A percentile compares a stretch with the other conserved stretches of the same genome.
Evolutionary conservation across 2,888 invertebrate species (phyloP).

Genomic region (Aphelenchoides bicaudatus): DNA sequence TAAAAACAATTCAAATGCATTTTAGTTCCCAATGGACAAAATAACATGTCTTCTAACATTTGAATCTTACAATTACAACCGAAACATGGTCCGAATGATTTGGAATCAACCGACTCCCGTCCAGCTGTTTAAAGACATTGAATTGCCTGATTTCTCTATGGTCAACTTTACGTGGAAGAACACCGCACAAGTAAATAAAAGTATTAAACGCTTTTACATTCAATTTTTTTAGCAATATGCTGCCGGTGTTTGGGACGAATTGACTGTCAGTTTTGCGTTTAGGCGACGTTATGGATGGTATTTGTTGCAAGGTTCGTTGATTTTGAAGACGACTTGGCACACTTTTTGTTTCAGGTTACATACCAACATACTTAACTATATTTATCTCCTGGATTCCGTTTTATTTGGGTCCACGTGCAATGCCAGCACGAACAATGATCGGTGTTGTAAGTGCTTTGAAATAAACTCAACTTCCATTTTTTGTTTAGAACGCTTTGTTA

Average conservation of each 20-base stretch:
- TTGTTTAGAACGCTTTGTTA: conserved; percentile 54
- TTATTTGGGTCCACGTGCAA: conserved; percentile 56
- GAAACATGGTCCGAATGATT: conserved; percentile 37
- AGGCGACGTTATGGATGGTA: conserved; percentile 60
- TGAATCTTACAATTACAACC: conserved; percentile 59
- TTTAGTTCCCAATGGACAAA: conserved; percentile 55
- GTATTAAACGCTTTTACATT: not conserved
- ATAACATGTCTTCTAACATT: conserved; percentile 56
- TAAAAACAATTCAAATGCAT: not conserved
- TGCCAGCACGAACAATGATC: conserved; percentile 59
- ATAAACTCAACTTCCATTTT: not conserved
- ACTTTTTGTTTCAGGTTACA: conserved; percentile 42
- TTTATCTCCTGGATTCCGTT: conserved; percentile 61
- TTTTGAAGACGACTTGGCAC: not conserved
- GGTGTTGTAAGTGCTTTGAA: conserved; percentile 36
- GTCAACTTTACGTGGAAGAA: conserved; percentile 22
- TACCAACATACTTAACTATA: conserved; percentile 59
- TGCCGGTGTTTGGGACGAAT: conserved; percentile 60
- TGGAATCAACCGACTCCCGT: conserved; percentile 40
- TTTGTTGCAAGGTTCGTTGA: conserved; percentile 52
- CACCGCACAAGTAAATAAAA: conserved; percentile 13
- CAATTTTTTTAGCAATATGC: conserved; percentile 46
- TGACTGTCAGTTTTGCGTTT: conserved; percentile 57
- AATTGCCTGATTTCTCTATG: conserved; percentile 54
- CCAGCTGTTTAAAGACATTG: conserved; percentile 54